A percentile compares a stretch with the other conserved stretches of the same genome.
phyloP scores from a whole-genome alignment of 2,797 vertebrate species.

The Pseudomugil tenellus region DNA sequence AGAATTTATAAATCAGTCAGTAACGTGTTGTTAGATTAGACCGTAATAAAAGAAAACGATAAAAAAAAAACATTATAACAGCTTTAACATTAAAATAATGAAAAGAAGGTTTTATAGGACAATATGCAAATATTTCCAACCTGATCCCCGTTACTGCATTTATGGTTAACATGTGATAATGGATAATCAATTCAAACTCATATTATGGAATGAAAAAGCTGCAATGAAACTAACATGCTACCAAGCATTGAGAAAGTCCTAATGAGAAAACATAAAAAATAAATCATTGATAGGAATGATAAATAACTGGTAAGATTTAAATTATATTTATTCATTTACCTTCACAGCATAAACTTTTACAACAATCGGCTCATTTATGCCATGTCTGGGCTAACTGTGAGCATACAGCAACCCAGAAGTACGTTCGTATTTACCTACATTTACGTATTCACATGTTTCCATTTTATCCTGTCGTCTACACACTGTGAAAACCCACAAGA shows the following conservation, averaged over 20 bases:
- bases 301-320: background rate
- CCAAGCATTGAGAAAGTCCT: background rate
- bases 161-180: background rate
- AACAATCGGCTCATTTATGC: background rate
- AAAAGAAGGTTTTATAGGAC: background rate
- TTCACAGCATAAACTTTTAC: background rate
- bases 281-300: background rate
- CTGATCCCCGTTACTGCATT: background rate
- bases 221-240: background rate
- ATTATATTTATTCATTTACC: background rate
- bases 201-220: too few species aligned
- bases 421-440: background rate
- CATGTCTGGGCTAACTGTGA: background rate
- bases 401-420: background rate
- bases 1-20: background rate
- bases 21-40: background rate
- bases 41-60: background rate
- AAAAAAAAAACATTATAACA: background rate
- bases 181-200: background rate
- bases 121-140: background rate
- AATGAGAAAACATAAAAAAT: background rate
- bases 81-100: background rate
- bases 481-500: background rate
- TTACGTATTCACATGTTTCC: background rate
- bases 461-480: background rate